These are phyloP conservation scores for Poecilia velifera DNA, from an alignment of 2,797 vertebrate species.

Conservation along the genomic window DNA sequence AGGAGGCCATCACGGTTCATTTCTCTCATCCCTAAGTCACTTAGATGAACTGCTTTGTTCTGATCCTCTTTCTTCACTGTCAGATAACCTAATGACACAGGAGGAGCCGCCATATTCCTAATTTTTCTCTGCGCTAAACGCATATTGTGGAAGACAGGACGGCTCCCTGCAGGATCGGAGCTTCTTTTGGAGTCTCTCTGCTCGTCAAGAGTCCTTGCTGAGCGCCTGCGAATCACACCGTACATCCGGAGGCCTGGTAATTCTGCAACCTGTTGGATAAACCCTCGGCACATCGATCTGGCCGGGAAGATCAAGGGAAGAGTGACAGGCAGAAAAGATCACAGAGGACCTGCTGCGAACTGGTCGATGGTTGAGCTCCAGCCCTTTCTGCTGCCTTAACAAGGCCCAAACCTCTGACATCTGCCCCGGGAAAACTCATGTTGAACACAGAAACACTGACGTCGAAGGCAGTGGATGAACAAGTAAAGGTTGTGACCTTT, in stretches of 20 bases:
- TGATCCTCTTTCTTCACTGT: constrained; percentile 43
- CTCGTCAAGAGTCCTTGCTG: constrained; percentile 22
- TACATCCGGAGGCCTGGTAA: constrained; percentile 32
- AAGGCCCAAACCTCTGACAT: constrained; percentile 64
- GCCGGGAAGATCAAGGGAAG: constrained; percentile 38
- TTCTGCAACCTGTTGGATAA: constrained; percentile 47
- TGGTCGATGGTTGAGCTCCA: constrained; percentile 53
- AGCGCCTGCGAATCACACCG: constrained; percentile 12
- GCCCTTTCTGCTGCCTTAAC: constrained; percentile 50
- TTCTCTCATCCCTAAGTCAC: constrained; percentile 61
- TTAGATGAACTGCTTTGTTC: constrained; percentile 55
- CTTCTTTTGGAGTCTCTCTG: constrained; percentile 13
- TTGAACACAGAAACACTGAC: constrained; percentile 75
- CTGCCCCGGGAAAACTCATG: constrained; percentile 68
- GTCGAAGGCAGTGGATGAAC: constrained; percentile 69
- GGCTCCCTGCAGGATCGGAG: constrained; percentile 26
- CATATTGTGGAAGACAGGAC: constrained; percentile 29
- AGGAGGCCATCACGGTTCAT: constrained; percentile 65
- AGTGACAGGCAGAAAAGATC: constrained; percentile 68
- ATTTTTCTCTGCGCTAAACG: constrained; percentile 32
- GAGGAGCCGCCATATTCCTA: constrained; percentile 53
- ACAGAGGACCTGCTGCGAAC: constrained; percentile 58
- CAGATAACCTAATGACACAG: constrained; percentile 51
- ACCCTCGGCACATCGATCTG: constrained; percentile 49
- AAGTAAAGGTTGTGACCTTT: constrained; percentile 84